Evolutionary conservation across 2,113 vertebrate species (phyloP), one percentile per base, ranked within the genome.

Genomic region (Tyto alba): DNA sequence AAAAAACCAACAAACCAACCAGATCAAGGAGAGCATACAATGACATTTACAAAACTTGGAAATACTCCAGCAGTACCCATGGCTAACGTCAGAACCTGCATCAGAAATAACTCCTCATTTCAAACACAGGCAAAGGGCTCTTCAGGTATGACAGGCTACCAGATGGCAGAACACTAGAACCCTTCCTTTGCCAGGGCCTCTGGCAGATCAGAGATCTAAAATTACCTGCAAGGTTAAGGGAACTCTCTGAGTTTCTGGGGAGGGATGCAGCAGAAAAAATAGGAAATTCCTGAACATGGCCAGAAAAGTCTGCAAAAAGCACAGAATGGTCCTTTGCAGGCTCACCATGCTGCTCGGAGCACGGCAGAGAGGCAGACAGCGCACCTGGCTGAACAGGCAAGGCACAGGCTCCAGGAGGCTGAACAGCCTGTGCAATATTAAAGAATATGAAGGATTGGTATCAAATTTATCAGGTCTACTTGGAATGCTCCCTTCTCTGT

Each of bases 301-400:
- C 48, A 81, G 25, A 59, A 82, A 89, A 94, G 45, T 21, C 64
- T 73, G 22, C 48, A 76, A n/a, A 30, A 85, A 75, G 23, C 52
- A 72, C 32, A n/a, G 41, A 45, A 45, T 0, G 1, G 32, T 52
- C 40, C 18, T 62, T 18, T 62, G 23, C 60, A 85, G 48, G 56
- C 34, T 92, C 50, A 27, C 12, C 0, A 0, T 56, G 52, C 47
- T 48, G 19, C 76, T 43, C 3, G 0, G 22, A 83, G 34, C 34
- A 43, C 26, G 56, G 40, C 82, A 94, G 59, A 74, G 59, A 23
- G 26, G 41, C 93, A 91, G 75, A 52, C 26, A 86, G 27, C 57
- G 40, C 7, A 41, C 20, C 48, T 57, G 64, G 40, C 73, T 53
- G 41, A 71, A 56, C 16, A 53, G 48, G 38, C 23, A 62, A 69